Evolutionary conservation across 1,140 invertebrate species (phyloP).

Genomic region (Aradophagus sp.): DNA sequence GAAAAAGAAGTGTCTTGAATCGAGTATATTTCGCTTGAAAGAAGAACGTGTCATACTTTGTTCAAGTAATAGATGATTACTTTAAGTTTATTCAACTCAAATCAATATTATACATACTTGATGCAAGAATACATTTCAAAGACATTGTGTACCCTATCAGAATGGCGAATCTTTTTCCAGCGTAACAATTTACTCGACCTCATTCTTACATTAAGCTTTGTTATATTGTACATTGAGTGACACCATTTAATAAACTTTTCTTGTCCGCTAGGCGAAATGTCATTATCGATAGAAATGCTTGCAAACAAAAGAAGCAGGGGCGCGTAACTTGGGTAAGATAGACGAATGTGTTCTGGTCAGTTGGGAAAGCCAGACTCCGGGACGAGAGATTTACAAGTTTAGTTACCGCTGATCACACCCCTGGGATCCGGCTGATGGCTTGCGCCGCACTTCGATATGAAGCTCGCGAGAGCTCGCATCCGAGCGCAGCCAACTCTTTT

Average conservation of each 20-base stretch:
- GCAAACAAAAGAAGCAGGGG: slow-evolving; percentile 19
- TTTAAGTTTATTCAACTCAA: no score
- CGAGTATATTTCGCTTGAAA: no score
- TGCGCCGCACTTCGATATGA: slow-evolving; percentile 60
- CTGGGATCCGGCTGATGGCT: slow-evolving; percentile 62
- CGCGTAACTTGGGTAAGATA: slow-evolving; percentile 62
- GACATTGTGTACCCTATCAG: no score
- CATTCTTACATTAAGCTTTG: no score
- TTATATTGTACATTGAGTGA: no score
- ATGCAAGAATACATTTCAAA: no score
- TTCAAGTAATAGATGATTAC: no score
- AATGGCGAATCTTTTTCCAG: not conserved
- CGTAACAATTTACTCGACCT: no score
- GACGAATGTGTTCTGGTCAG: slow-evolving; percentile 73
- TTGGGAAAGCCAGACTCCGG: slow-evolving; percentile 63
- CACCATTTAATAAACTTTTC: no score
- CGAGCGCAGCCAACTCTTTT: slow-evolving; percentile 55
- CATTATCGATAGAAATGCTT: slow-evolving; percentile 31
- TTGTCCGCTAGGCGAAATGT: not conserved
- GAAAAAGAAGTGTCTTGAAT: no score
- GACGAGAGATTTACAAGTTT: slow-evolving; percentile 73
- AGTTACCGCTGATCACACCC: slow-evolving; percentile 73
- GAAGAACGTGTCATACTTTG: no score
- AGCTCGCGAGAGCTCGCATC: slow-evolving; percentile 49
- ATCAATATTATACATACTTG: no score